Conservation (phyloP, 2,888 invertebrate species). For the Chloroclysta siterata region DNA sequence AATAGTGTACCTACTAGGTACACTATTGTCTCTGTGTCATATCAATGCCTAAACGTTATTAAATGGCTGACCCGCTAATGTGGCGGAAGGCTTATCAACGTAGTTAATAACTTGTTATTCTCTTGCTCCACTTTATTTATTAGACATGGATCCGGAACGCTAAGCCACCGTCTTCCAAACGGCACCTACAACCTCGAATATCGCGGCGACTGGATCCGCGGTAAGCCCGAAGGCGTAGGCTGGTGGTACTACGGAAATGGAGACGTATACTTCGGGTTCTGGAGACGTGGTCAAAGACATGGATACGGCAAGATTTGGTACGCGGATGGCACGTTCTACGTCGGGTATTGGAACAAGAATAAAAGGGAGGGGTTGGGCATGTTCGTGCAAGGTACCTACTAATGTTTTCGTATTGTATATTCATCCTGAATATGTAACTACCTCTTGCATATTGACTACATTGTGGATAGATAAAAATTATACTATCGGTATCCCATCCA, state of each 20-base stretch:
- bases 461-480: too few relatives aligned
- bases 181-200: constrained; percentile 79
- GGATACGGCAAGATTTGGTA: constrained; percentile 88
- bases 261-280: constrained; percentile 86
- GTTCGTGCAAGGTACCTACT: constrained; percentile 81
- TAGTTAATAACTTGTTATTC: background rate
- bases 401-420: background rate
- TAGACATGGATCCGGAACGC: constrained; percentile 85
- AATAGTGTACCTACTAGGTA: too few relatives aligned
- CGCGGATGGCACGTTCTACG: constrained; percentile 83
- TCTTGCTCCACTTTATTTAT: background rate
- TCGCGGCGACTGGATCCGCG: constrained; percentile 85
- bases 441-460: too few relatives aligned
- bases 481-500: too few relatives aligned
- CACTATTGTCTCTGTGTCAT: too few relatives aligned
- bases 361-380: constrained; percentile 81
- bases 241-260: constrained; percentile 83
- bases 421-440: too few relatives aligned
- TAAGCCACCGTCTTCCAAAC: constrained; percentile 69
- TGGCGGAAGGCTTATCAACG: too few relatives aligned
- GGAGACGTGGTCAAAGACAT: constrained; percentile 75
- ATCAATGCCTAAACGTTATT: too few relatives aligned
- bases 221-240: constrained; percentile 85
- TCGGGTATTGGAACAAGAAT: constrained; percentile 85
- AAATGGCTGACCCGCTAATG: too few relatives aligned